A percentile compares a stretch with the other conserved stretches of the same genome.
phyloP scores from a whole-genome alignment of 2,797 vertebrate species.

The Fistularia commersonii region DNA sequence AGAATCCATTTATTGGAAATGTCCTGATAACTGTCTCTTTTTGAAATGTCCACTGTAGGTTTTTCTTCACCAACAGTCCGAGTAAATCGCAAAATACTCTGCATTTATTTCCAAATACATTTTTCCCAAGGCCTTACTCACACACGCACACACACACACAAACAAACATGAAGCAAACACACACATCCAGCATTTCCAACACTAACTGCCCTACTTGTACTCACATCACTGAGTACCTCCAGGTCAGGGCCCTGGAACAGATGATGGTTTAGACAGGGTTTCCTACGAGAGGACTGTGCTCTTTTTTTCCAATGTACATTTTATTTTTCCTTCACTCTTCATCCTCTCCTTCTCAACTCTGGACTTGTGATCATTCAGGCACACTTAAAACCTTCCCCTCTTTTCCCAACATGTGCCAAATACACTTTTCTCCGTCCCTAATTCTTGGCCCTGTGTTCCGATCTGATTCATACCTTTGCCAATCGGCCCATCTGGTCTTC shows the following conservation, averaged over 20 bases:
- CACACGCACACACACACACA: slow-evolving; percentile 34
- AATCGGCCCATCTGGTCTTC: slow-evolving; percentile 98
- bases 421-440: background rate
- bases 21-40: no score
- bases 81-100: no score
- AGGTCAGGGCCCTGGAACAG: slow-evolving; percentile 81
- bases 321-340: slow-evolving; percentile 21
- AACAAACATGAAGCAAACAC: slow-evolving; percentile 25
- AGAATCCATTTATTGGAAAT: no score
- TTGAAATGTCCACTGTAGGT: no score
- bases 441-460: background rate
- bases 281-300: slow-evolving; percentile 24
- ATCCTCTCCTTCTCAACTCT: slow-evolving; percentile 9
- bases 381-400: no score
- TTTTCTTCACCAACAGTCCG: background rate
- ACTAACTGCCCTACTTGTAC: slow-evolving; percentile 62
- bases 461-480: slow-evolving; percentile 83
- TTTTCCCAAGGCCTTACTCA: slow-evolving; percentile 29
- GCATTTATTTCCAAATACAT: slow-evolving; percentile 45
- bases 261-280: slow-evolving; percentile 65
- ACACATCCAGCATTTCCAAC: slow-evolving; percentile 45
- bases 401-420: no score
- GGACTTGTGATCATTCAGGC: no score
- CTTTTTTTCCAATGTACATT: no score
- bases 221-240: slow-evolving; percentile 82